Evolutionary conservation across 1,140 invertebrate genomes (phyloP).

Genomic region (Lerema accius): DNA sequence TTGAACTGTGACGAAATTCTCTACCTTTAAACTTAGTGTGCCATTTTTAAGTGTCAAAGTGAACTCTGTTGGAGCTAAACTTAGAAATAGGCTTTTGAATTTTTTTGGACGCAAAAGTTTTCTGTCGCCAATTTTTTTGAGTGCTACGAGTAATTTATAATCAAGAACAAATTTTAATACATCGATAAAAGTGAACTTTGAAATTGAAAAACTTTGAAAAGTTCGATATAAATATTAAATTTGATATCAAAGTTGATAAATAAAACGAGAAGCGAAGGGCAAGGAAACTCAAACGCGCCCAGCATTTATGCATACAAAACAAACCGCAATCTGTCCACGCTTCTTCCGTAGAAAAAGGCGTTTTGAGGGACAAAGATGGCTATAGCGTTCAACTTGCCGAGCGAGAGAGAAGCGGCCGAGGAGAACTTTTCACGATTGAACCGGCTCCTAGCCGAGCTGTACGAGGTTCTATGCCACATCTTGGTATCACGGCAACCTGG

Average conservation of each 20-base stretch:
- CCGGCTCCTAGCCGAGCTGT: constrained; percentile 78
- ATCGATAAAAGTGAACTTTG: constrained; percentile 8
- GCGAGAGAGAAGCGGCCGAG: constrained; percentile 78
- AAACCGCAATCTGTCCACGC: constrained; percentile 68
- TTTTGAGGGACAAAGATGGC: constrained; percentile 76
- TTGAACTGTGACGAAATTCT: constrained; percentile 51
- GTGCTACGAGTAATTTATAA: not conserved
- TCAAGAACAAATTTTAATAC: not conserved
- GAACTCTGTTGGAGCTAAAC: constrained; percentile 44
- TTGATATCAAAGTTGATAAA: constrained; percentile 20
- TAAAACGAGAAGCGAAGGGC: constrained; percentile 40
- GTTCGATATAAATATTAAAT: constrained; percentile 23
- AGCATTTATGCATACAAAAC: constrained; percentile 76
- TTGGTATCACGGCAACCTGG: constrained; percentile 76
- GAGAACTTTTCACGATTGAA: constrained; percentile 81
- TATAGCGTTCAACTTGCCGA: constrained; percentile 81
- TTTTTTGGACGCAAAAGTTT: constrained; percentile 30
- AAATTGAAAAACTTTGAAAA: not conserved
- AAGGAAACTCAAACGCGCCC: constrained; percentile 46
- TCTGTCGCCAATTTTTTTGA: constrained; percentile 5
- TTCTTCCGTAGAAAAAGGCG: constrained; percentile 75
- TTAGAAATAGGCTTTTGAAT: constrained; percentile 37
- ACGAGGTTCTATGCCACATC: constrained; percentile 80
- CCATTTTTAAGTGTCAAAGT: constrained; percentile 60
- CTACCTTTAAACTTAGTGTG: constrained; percentile 44